phyloP scores from a whole-genome alignment of 2,888 invertebrate genomes.

The Dexiosoma caninum region DNA sequence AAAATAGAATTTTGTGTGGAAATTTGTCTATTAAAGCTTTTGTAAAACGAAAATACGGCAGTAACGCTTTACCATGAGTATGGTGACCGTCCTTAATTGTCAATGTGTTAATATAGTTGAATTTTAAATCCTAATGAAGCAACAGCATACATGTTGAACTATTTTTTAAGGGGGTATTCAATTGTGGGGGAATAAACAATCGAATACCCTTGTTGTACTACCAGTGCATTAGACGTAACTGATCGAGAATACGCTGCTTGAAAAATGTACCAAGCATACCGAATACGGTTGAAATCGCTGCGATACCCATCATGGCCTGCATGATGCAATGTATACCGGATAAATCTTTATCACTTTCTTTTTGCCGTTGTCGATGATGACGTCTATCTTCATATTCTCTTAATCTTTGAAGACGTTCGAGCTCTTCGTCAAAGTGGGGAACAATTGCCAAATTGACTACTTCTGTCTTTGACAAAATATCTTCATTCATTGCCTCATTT shows the following conservation, averaged over 20 bases:
- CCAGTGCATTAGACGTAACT: slow-evolving; percentile 78
- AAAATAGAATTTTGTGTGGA: too few species aligned
- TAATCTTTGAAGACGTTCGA: slow-evolving; percentile 75
- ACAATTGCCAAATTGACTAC: slow-evolving; percentile 78
- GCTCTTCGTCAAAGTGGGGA: slow-evolving; percentile 77
- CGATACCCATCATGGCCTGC: slow-evolving; percentile 78
- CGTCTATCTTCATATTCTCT: slow-evolving; percentile 72
- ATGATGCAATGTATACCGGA: slow-evolving; percentile 78
- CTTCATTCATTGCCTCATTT: slow-evolving; percentile 71
- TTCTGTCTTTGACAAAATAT: slow-evolving; percentile 76
- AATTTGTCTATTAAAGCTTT: too few species aligned
- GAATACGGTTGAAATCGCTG: slow-evolving; percentile 77
- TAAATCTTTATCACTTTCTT: slow-evolving; percentile 75
- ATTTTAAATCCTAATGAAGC: neutral
- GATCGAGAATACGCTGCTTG: slow-evolving; percentile 77
- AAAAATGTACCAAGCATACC: slow-evolving; percentile 78
- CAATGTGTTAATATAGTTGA: neutral
- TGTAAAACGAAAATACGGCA: too few species aligned
- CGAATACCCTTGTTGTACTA: slow-evolving; percentile 77
- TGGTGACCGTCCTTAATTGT: neutral
- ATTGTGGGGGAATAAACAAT: slow-evolving; percentile 55
- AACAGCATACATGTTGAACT: neutral
- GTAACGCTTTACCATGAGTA: neutral
- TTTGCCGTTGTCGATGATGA: slow-evolving; percentile 75
- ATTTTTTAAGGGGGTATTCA: slow-evolving; percentile 67